Percentiles rank a stretch among this genome's conserved stretches.
These are phyloP conservation scores for Folsomia manolachei DNA, from an alignment of 2,888 invertebrate genomes.

Conservation along the genomic window DNA sequence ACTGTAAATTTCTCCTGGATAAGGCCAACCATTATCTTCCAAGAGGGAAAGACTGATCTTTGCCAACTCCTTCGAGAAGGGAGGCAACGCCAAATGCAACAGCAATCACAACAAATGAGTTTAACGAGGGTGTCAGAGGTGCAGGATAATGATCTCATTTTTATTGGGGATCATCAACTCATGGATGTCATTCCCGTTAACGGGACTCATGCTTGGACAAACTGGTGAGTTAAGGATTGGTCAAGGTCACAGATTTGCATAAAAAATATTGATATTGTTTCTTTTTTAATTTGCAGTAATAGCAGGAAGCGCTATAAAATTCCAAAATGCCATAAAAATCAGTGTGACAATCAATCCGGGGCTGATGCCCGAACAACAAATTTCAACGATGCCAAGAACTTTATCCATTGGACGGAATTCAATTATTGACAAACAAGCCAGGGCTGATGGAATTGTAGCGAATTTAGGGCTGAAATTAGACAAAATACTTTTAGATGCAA, in stretches of 20 bases:
- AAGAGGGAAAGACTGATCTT: constrained; percentile 14
- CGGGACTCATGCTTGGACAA: too few species aligned
- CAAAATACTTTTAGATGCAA: constrained; percentile 28
- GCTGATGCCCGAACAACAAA: constrained; percentile 4
- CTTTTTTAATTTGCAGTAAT: constrained; percentile 25
- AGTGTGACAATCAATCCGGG: constrained; percentile 33
- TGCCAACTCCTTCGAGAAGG: background rate
- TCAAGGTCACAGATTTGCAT: too few species aligned
- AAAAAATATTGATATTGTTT: too few species aligned
- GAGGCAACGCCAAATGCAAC: too few species aligned
- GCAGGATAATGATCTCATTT: constrained; percentile 16
- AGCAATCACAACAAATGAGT: background rate
- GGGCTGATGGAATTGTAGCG: constrained; percentile 16
- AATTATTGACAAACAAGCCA: constrained; percentile 6
- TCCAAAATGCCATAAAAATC: constrained; percentile 31
- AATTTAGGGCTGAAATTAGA: constrained; percentile 36
- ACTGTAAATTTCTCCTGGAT: background rate
- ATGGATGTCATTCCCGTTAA: constrained; percentile 36
- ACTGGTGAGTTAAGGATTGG: too few species aligned
- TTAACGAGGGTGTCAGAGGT: background rate
- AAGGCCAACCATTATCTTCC: constrained; percentile 6
- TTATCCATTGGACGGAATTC: background rate
- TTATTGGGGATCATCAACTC: constrained; percentile 28
- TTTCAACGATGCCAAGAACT: background rate
- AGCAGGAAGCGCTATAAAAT: constrained; percentile 28